These are phyloP conservation scores for Rotaria socialis DNA, from an alignment of 2,888 invertebrate species.

Conservation along the genomic window DNA sequence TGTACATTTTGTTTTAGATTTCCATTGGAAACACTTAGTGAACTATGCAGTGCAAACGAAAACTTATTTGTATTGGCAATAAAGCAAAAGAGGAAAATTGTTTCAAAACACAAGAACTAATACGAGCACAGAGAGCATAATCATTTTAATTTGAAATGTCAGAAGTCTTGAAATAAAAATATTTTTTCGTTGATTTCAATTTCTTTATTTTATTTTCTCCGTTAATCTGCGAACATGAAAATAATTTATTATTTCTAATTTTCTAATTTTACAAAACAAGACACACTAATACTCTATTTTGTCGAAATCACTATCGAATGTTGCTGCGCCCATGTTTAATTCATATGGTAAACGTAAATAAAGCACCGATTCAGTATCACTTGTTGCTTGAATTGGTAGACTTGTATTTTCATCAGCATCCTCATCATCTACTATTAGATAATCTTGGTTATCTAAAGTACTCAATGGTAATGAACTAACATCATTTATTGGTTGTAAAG, in stretches of 20 bases:
- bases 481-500: neutral
- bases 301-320: conserved; percentile 14
- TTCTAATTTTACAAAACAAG: neutral
- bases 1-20: too few relatives aligned
- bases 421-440: neutral
- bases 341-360: neutral
- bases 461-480: neutral
- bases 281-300: neutral
- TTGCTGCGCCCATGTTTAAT: neutral
- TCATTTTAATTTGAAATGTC: too few relatives aligned
- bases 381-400: neutral
- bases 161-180: too few relatives aligned
- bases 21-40: too few relatives aligned
- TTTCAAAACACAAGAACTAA: too few relatives aligned
- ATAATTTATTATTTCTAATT: neutral
- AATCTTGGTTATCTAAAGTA: neutral
- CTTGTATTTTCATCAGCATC: neutral
- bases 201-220: too few relatives aligned
- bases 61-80: too few relatives aligned
- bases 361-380: conserved; percentile 27
- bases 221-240: neutral
- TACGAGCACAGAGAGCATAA: too few relatives aligned
- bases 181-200: neutral
- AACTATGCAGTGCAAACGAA: too few relatives aligned
- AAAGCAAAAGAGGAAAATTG: too few relatives aligned